Evolutionary conservation across 2,888 invertebrate species (phyloP).

Genomic region (Mimachlamys varia): DNA sequence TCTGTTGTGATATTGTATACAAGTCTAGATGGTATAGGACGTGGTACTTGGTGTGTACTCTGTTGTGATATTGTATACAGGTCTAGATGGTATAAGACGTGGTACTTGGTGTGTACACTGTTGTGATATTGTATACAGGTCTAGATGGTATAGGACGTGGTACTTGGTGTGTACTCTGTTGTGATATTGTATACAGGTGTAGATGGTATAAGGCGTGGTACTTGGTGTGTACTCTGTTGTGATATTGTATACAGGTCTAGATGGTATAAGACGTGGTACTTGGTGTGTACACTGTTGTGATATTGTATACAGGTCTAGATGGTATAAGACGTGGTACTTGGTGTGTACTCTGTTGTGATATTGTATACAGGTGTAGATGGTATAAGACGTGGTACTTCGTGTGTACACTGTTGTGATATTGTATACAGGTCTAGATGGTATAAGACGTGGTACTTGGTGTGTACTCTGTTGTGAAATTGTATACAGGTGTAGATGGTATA

Average conservation of each 20-base stretch:
- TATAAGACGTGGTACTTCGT: not conserved
- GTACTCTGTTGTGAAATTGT: not conserved
- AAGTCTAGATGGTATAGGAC: not conserved
- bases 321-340: not conserved
- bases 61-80: not conserved
- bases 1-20: not conserved
- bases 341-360: not conserved
- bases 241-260: not conserved
- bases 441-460: not conserved
- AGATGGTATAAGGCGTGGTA: not conserved
- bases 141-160: not conserved
- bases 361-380: not conserved
- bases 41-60: not conserved
- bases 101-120: not conserved
- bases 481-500: not conserved
- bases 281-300: not conserved
- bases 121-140: not conserved
- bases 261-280: not conserved
- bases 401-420: not conserved
- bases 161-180: not conserved
- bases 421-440: not conserved
- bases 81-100: not conserved
- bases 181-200: not conserved
- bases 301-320: not conserved
- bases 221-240: not conserved